These are phyloP conservation scores for Falco peregrinus DNA, from an alignment of 2,797 vertebrate genomes.

Conservation along the genomic window DNA sequence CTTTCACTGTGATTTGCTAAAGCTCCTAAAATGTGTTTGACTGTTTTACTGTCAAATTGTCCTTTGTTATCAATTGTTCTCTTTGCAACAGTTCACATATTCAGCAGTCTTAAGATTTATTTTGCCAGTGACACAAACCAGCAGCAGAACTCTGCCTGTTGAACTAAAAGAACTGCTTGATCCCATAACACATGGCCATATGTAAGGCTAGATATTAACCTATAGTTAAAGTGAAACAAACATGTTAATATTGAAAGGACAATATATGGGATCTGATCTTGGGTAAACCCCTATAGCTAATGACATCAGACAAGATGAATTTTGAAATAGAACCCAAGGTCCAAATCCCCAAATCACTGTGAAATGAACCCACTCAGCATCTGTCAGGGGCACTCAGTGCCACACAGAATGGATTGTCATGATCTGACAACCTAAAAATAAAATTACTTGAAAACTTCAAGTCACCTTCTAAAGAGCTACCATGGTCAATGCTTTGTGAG, in stretches of 20 bases:
- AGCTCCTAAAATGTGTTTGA: not conserved
- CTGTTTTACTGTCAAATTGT: not conserved
- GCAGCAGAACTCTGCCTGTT: not conserved
- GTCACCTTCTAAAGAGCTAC: not conserved
- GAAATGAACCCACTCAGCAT: not conserved
- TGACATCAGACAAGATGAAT: not conserved
- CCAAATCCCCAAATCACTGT: not conserved
- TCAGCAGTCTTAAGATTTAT: not conserved
- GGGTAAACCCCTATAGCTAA: not conserved
- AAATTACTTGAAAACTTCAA: not conserved
- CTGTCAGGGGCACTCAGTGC: not conserved
- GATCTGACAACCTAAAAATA: not conserved
- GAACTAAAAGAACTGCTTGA: not conserved
- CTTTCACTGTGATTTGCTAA: not conserved
- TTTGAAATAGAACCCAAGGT: not conserved
- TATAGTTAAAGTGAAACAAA: not conserved
- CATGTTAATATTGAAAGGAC: not conserved
- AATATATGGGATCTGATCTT: not conserved
- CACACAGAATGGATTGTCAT: not conserved
- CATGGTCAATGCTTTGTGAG: not conserved
- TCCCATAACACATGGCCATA: not conserved
- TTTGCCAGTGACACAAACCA: not conserved
- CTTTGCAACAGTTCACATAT: not conserved
- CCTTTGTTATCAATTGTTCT: not conserved
- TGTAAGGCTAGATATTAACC: not conserved